Conservation (phyloP, 2,888 invertebrate species). For the Drosophila melanosoma region DNA sequence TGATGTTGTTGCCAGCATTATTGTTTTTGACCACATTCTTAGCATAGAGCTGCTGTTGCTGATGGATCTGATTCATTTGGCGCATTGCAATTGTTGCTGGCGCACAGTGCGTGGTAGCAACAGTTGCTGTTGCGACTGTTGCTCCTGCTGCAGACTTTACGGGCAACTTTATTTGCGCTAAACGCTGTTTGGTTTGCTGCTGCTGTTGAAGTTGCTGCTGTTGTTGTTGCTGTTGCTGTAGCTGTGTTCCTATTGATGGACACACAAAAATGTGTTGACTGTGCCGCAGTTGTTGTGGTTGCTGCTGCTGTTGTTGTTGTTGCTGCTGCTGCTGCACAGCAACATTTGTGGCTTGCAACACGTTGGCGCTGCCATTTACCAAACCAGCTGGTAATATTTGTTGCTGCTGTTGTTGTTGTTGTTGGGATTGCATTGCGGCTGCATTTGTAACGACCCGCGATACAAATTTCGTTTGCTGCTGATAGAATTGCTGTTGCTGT, state of each 20-base stretch:
- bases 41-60: conserved; percentile 56
- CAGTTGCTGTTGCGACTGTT: conserved; percentile 46
- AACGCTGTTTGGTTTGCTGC: conserved; percentile 61
- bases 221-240: conserved; percentile 49
- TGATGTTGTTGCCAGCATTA: conserved; percentile 40
- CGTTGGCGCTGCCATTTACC: conserved; percentile 71
- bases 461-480: conserved; percentile 73
- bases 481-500: conserved; percentile 65
- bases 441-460: conserved; percentile 77
- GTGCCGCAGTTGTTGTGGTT: conserved; percentile 46
- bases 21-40: conserved; percentile 69
- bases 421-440: conserved; percentile 68
- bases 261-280: conserved; percentile 52
- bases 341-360: conserved; percentile 62
- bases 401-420: conserved; percentile 51
- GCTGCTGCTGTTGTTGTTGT: conserved; percentile 52
- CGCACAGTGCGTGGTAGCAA: conserved; percentile 58
- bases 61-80: conserved; percentile 73
- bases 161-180: conserved; percentile 67
- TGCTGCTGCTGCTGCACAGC: conserved; percentile 42
- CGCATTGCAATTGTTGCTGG: conserved; percentile 74
- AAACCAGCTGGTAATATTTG: conserved; percentile 78
- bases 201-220: conserved; percentile 58
- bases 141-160: conserved; percentile 41
- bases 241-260: conserved; percentile 20